A percentile compares a stretch with the other conserved stretches of the same genome.
phyloP scores from a whole-genome alignment of 2,113 vertebrate species.

The Xerus inauris region DNA sequence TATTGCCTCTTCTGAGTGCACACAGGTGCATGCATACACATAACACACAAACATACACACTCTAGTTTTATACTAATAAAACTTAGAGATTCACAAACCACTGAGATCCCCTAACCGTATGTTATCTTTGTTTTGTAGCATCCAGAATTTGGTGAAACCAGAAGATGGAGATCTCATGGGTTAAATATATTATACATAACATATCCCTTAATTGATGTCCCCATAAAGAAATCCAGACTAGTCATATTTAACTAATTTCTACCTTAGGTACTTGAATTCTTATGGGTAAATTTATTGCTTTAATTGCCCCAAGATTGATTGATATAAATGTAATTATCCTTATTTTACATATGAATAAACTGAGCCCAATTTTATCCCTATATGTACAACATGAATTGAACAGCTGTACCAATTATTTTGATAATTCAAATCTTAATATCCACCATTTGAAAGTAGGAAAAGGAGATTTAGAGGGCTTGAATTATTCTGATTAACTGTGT shows the following conservation, averaged over 20 bases:
- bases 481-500: constrained; percentile 14
- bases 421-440: constrained; percentile 45
- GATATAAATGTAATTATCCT: constrained; percentile 64
- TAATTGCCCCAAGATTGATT: constrained; percentile 7
- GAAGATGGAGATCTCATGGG: not conserved
- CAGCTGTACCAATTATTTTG: constrained; percentile 56
- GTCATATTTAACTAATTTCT: constrained; percentile 37
- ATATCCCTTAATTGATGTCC: not conserved
- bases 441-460: constrained; percentile 35
- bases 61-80: not conserved
- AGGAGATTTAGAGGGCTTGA: constrained; percentile 32
- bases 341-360: constrained; percentile 69
- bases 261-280: constrained; percentile 26
- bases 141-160: not conserved
- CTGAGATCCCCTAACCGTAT: not conserved
- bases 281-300: constrained; percentile 28
- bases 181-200: not conserved
- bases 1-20: not conserved
- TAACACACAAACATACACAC: not conserved
- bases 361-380: constrained; percentile 41
- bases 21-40: not conserved
- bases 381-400: constrained; percentile 59
- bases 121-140: not conserved
- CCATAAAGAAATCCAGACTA: constrained; percentile 1
- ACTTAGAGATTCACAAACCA: not conserved